A percentile compares a stretch with the other conserved stretches of the same genome.
These are phyloP conservation scores for Scortum barcoo DNA, from an alignment of 2,113 vertebrate species.

Conservation along the genomic window DNA sequence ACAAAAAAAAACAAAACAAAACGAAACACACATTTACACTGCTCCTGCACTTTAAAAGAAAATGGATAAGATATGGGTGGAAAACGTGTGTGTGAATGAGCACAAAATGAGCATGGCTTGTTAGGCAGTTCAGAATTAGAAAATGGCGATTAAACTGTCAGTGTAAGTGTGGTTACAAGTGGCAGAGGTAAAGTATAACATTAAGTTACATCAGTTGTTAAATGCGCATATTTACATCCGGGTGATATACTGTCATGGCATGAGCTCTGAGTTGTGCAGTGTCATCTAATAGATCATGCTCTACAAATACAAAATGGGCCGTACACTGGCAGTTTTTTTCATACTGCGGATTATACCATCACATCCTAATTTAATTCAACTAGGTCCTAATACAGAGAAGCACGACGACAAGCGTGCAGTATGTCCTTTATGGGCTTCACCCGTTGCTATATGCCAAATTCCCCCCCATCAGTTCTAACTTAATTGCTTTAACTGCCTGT, in stretches of 20 bases:
- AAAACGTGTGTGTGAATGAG: slow-evolving; percentile 1
- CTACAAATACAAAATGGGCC: slow-evolving; percentile 41
- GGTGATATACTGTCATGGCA: slow-evolving; percentile 32
- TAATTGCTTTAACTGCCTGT: slow-evolving; percentile 54
- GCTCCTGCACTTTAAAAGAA: slow-evolving; percentile 44
- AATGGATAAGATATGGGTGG: slow-evolving; percentile 30
- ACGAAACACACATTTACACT: slow-evolving; percentile 66
- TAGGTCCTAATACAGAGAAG: slow-evolving; percentile 39
- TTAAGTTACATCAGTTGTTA: slow-evolving; percentile 41
- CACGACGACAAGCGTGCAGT: slow-evolving; percentile 33
- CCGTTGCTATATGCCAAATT: slow-evolving; percentile 25
- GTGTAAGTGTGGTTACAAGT: slow-evolving; percentile 37
- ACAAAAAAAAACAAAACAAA: too few species aligned
- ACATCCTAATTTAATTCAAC: slow-evolving; percentile 54
- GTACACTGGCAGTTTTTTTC: slow-evolving; percentile 45
- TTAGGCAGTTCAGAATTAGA: slow-evolving; percentile 28
- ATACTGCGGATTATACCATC: slow-evolving; percentile 40
- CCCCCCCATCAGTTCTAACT: slow-evolving; percentile 41
- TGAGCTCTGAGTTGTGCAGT: slow-evolving; percentile 39
- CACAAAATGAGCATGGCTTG: slow-evolving; percentile 7
- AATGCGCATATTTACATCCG: slow-evolving; percentile 69
- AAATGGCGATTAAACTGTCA: slow-evolving; percentile 28
- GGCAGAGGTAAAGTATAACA: slow-evolving; percentile 36
- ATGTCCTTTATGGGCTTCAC: slow-evolving; percentile 32
- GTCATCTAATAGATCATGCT: slow-evolving; percentile 45